Conservation (phyloP, 1,140 invertebrate species). For the Papilio helenus region DNA sequence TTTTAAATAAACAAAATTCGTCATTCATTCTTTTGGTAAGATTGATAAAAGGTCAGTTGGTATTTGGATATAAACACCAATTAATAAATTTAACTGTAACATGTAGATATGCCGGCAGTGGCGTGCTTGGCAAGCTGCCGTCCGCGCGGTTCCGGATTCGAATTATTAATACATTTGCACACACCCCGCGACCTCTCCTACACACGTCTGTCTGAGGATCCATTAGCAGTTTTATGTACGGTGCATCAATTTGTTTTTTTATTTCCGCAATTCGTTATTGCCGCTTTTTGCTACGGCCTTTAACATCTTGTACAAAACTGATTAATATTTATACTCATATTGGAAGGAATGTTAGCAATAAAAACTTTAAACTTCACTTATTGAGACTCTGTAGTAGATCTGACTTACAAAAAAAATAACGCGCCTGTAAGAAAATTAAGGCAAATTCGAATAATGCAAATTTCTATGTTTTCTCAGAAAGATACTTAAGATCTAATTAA, state of each 20-base stretch:
- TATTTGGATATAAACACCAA: not conserved
- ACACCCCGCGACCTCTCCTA: not conserved
- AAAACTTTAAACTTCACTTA: not conserved
- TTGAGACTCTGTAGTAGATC: not conserved
- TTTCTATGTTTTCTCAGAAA: not conserved
- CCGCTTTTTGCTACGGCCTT: not conserved
- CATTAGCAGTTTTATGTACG: conserved; percentile 17
- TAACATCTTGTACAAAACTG: not conserved
- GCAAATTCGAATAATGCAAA: not conserved
- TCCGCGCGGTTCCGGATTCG: not conserved
- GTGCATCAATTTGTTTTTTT: conserved; percentile 23
- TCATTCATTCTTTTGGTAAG: too few relatives aligned
- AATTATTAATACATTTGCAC: conserved; percentile 19
- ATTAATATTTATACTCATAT: not conserved
- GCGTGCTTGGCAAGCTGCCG: conserved; percentile 27
- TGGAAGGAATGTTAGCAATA: not conserved
- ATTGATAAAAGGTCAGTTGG: too few relatives aligned
- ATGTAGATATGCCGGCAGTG: not conserved
- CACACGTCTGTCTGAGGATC: not conserved
- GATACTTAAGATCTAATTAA: not conserved
- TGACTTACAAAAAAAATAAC: not conserved
- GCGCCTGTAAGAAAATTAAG: not conserved
- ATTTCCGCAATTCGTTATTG: conserved; percentile 17
- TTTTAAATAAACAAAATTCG: too few relatives aligned
- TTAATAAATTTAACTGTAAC: not conserved